Evolutionary conservation across 2,797 vertebrate species (phyloP), one percentile per base, ranked within the genome.

Genomic region (Rhinatrema bivittatum): DNA sequence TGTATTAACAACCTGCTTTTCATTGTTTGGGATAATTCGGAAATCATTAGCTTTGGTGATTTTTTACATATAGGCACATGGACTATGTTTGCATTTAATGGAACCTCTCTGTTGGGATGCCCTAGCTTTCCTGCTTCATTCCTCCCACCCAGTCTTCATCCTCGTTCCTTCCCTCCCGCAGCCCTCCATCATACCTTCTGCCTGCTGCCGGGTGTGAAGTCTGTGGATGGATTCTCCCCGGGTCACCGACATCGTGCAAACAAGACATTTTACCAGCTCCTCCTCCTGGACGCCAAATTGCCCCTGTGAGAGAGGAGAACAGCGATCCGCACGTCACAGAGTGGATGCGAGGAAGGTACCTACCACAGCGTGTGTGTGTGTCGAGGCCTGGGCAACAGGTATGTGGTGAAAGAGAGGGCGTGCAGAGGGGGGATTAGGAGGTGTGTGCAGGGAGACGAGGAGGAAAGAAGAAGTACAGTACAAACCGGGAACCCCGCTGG

Each of bases 281-380:
- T 78, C 81, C 26, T 76, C 73, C 30, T 81, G 64, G 16, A 86
- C 76, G 9, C 84, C 83, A 61, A 87, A 79, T 64, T 87, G 84
- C 33, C 76, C 68, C 84, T 86, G 54, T 5, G 20, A 52, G 32
- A 60, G 19, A 41, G 20, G 48, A 36, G 0, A 10, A 9, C 52
- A 0, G 0, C 30, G 16, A 14, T 45, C 13, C 41, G 28, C 5
- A 14, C 30, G 24, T 1, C 2, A 21, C 41, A 20, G 3, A 10
- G 9, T 29, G 8, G 7, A 5, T 46, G 11, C 18, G 5, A 10
- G 7, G 0, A 1, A 4, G 20, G 12, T 7, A 10, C 21, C 12
- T 11, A 8, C 7, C 28, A 6, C 7, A 46, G 18, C 19, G 6
- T 14, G 13, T 0, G 1, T 17, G 9, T 24, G 4, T 16, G n/a